These are phyloP conservation scores for Synergus laeviventris DNA, from an alignment of 2,888 invertebrate species.

Conservation along the genomic window DNA sequence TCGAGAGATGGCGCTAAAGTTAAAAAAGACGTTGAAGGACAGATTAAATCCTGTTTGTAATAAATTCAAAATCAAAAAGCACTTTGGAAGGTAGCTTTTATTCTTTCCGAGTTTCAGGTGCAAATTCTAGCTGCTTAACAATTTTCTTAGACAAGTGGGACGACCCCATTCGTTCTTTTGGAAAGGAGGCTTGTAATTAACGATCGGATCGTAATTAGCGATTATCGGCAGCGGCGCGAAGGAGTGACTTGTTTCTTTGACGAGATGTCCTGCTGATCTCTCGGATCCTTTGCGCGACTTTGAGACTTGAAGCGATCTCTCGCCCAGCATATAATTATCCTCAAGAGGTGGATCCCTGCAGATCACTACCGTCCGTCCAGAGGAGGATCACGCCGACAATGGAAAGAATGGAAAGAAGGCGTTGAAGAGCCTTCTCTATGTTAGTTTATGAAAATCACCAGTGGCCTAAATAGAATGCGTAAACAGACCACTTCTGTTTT, in stretches of 20 bases:
- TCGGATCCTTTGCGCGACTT: constrained; percentile 37
- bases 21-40: too few relatives aligned
- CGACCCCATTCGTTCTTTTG: neutral
- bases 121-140: neutral
- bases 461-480: constrained; percentile 25
- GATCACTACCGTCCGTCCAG: constrained; percentile 54
- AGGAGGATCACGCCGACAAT: constrained; percentile 48
- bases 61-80: neutral
- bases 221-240: constrained; percentile 17
- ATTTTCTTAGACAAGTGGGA: constrained; percentile 25
- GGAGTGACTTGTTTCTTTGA: constrained; percentile 32
- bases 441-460: constrained; percentile 34
- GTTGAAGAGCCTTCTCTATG: constrained; percentile 25
- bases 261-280: constrained; percentile 27
- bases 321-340: constrained; percentile 55
- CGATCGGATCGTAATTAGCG: constrained; percentile 34
- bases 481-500: neutral
- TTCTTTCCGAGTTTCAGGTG: neutral
- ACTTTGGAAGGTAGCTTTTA: neutral
- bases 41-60: too few relatives aligned
- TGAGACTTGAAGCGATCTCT: constrained; percentile 48
- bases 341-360: constrained; percentile 53
- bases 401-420: constrained; percentile 44
- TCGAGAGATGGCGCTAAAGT: too few relatives aligned
- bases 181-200: constrained; percentile 24